phyloP scores from a whole-genome alignment of 1,140 invertebrate genomes.

The Caenorhabditis remanei region DNA sequence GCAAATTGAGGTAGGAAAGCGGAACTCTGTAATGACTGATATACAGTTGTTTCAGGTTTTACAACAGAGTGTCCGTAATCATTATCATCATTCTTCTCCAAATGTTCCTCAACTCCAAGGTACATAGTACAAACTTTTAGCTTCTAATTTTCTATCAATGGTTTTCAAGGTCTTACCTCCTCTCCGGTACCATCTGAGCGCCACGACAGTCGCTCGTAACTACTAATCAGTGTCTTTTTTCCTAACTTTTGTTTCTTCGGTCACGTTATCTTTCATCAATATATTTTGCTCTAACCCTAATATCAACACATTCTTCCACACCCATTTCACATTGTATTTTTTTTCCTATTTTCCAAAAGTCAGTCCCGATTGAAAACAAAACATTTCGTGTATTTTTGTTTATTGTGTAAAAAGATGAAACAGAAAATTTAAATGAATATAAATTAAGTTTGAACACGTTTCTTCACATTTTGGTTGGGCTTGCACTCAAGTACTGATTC shows the following conservation, averaged over 20 bases:
- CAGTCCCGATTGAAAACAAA: neutral
- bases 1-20: conserved; percentile 70
- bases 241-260: neutral
- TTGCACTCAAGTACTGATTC: conserved; percentile 41
- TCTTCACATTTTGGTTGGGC: neutral
- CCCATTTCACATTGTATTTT: conserved; percentile 38
- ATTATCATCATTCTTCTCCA: conserved; percentile 63
- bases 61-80: conserved; percentile 76
- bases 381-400: conserved; percentile 34
- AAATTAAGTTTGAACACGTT: neutral
- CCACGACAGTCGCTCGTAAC: conserved; percentile 36
- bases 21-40: neutral
- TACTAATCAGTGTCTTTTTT: neutral
- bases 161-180: conserved; percentile 6
- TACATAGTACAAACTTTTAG: neutral
- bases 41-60: conserved; percentile 60
- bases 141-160: neutral
- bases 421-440: conserved; percentile 30
- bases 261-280: neutral
- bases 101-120: conserved; percentile 33
- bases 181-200: conserved; percentile 9
- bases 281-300: neutral
- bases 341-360: neutral
- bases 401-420: neutral
- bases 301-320: too few relatives aligned